Conservation (phyloP, 2,113 vertebrate species). For the Anguilla japonica region DNA sequence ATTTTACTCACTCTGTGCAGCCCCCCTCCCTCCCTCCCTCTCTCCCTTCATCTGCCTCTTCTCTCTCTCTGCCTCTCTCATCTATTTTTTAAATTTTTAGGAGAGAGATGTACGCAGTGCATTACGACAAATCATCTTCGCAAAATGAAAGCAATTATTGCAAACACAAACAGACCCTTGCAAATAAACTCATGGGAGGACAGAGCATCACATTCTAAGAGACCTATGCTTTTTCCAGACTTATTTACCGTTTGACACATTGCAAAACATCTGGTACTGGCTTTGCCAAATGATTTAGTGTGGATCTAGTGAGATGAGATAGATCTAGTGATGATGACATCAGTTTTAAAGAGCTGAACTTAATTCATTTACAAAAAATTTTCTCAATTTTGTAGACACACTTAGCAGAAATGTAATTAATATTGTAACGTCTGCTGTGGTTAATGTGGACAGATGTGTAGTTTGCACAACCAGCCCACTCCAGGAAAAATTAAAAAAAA, state of each 20-base stretch:
- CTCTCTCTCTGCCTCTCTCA: background rate
- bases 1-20: slow-evolving; percentile 6
- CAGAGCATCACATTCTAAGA: background rate
- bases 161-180: background rate
- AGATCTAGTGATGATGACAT: background rate
- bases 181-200: background rate
- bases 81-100: background rate
- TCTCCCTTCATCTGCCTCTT: background rate
- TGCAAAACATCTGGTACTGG: background rate
- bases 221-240: background rate
- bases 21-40: background rate
- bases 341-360: background rate
- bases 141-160: background rate
- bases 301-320: background rate
- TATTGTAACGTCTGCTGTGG: background rate
- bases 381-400: background rate
- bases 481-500: background rate
- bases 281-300: background rate
- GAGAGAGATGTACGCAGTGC: background rate
- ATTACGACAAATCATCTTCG: slow-evolving; percentile 4
- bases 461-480: background rate
- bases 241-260: background rate
- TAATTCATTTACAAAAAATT: background rate
- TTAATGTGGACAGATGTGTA: slow-evolving; percentile 1
- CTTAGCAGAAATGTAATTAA: slow-evolving; percentile 9